These are phyloP conservation scores for Polyploca ridens DNA, from an alignment of 2,888 invertebrate species.

Conservation along the genomic window DNA sequence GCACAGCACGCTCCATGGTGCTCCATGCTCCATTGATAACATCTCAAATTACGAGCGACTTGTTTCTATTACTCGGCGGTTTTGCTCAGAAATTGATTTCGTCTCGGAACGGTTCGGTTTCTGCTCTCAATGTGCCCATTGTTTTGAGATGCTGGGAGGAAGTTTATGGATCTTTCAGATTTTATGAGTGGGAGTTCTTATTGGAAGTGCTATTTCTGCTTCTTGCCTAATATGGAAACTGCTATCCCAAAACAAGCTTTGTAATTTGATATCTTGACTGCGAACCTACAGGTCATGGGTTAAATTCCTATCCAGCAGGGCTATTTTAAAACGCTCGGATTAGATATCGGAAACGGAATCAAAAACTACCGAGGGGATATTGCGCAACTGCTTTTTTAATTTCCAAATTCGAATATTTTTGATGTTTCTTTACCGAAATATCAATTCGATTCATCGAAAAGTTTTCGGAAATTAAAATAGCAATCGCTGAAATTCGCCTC, in stretches of 20 bases:
- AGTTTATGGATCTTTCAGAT: constrained; percentile 14
- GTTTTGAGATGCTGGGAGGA: not conserved
- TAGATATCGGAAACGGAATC: too few species aligned
- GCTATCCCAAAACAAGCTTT: not conserved
- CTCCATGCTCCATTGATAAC: constrained; percentile 4
- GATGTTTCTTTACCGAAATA: too few species aligned
- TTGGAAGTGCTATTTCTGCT: not conserved
- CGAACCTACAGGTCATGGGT: too few species aligned
- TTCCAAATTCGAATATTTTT: too few species aligned
- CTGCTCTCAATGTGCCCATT: constrained; percentile 1
- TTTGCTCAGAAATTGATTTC: not conserved
- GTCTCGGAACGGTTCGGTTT: not conserved
- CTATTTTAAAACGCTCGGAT: too few species aligned
- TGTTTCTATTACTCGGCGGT: constrained; percentile 8
- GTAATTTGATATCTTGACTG: too few species aligned
- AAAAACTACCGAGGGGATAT: too few species aligned
- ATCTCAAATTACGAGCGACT: constrained; percentile 7
- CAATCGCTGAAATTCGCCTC: too few species aligned
- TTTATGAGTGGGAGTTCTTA: not conserved
- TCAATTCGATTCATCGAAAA: too few species aligned
- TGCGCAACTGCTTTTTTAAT: too few species aligned
- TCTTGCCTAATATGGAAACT: not conserved
- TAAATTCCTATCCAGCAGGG: too few species aligned
- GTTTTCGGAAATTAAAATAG: too few species aligned
- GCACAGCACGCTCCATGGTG: constrained; percentile 4